Conservation (phyloP, 2,113 vertebrate genomes). For the Cranoglanis bouderius region DNA sequence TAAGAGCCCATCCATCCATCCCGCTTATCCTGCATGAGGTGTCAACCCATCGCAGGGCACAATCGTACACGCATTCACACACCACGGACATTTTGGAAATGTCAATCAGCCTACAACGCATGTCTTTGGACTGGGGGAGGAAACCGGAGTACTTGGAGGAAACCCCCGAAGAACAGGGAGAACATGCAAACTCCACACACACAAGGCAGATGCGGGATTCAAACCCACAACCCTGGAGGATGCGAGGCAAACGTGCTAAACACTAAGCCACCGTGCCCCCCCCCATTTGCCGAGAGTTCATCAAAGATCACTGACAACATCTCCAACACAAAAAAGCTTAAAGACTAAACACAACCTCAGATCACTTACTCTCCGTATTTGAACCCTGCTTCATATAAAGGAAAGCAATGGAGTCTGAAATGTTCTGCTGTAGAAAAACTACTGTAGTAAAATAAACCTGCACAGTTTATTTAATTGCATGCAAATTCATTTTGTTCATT, state of each 20-base stretch:
- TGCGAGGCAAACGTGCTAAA: too few species aligned
- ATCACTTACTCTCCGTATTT: background rate
- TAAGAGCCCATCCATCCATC: background rate
- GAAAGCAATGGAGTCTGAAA: background rate
- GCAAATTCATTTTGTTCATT: background rate
- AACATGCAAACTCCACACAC: too few species aligned
- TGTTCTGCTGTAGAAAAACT: background rate
- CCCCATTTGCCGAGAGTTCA: background rate
- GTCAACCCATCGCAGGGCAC: too few species aligned
- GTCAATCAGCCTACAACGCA: too few species aligned
- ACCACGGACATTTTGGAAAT: too few species aligned
- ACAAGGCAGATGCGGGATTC: too few species aligned
- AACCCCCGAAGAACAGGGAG: too few species aligned
- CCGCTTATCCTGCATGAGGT: too few species aligned
- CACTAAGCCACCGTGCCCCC: background rate
- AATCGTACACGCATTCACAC: too few species aligned
- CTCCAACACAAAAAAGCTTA: background rate
- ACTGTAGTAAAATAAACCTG: background rate
- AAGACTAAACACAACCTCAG: background rate
- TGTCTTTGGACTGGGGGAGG: too few species aligned
- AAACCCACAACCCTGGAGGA: too few species aligned
- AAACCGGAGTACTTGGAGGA: too few species aligned
- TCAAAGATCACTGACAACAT: background rate
- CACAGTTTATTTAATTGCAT: background rate
- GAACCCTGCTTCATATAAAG: background rate